Conservation (phyloP, 2,888 invertebrate genomes). For the Agonopterix subpropinquella region DNA sequence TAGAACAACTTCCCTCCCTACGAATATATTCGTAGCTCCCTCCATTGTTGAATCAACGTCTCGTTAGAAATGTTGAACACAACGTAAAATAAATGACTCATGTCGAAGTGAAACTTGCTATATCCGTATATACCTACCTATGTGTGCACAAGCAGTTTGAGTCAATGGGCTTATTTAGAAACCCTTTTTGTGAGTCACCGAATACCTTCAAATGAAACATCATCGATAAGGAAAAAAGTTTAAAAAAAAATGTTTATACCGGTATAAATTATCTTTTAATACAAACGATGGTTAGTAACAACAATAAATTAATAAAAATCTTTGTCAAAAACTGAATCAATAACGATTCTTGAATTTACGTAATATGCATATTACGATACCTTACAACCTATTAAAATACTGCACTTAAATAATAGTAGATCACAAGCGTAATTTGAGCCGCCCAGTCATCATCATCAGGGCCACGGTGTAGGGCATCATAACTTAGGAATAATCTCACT, state of each 20-base stretch:
- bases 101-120: too few species aligned
- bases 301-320: slow-evolving; percentile 71
- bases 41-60: too few species aligned
- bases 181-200: too few species aligned
- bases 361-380: slow-evolving; percentile 75
- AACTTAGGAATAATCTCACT: slow-evolving; percentile 63
- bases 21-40: too few species aligned
- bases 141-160: too few species aligned
- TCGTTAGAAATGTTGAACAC: too few species aligned
- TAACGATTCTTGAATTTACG: slow-evolving; percentile 50
- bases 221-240: slow-evolving; percentile 5
- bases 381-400: slow-evolving; percentile 73
- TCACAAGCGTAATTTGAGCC: slow-evolving; percentile 72
- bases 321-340: slow-evolving; percentile 60
- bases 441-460: slow-evolving; percentile 40
- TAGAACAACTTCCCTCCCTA: too few species aligned
- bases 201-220: too few species aligned
- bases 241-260: slow-evolving; percentile 55
- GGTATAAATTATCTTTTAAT: slow-evolving; percentile 71
- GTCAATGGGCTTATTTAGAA: too few species aligned
- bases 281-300: slow-evolving; percentile 67
- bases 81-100: too few species aligned
- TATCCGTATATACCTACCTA: too few species aligned
- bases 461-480: slow-evolving; percentile 69
- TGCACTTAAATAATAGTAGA: slow-evolving; percentile 64